phyloP scores from a whole-genome alignment of 2,113 vertebrate species.

The Mionectes macconnelli region DNA sequence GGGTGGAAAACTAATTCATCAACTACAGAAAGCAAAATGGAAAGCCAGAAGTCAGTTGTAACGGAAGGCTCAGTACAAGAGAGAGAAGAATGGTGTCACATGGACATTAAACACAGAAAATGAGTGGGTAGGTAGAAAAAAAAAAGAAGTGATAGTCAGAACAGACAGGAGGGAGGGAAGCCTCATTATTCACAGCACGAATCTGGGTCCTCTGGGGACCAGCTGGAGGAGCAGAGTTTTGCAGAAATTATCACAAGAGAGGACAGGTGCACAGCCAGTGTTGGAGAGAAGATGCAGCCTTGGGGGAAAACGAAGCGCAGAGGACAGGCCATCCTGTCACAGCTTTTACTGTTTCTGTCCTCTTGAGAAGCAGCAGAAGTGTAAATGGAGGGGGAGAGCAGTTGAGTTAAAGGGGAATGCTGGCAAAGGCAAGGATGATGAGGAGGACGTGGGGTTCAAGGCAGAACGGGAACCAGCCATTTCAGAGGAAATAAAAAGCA shows the following conservation, averaged over 20 bases:
- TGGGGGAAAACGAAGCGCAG: not conserved
- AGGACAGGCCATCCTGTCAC: not conserved
- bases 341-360: not conserved
- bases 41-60: not conserved
- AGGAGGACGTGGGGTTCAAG: not conserved
- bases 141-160: not conserved
- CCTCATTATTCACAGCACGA: not conserved
- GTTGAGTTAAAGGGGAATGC: not conserved
- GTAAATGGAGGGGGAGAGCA: not conserved
- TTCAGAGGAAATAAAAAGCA: not conserved
- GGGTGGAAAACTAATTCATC: not conserved
- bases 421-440: not conserved
- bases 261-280: not conserved
- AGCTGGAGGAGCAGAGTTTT: not conserved
- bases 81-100: not conserved
- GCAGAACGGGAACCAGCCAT: not conserved
- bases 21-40: not conserved
- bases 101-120: constrained; percentile 25
- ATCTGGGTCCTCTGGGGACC: not conserved
- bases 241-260: not conserved
- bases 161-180: not conserved
- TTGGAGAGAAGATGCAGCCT: not conserved
- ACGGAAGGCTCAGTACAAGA: not conserved
- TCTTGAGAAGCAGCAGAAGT: not conserved
- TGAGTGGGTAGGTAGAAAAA: not conserved